Evolutionary conservation across 30 jellyfish, hydroid and myxozoan genomes (phyloP), one percentile per base, ranked within the genome.

Genomic region (Hydra vulgaris): DNA sequence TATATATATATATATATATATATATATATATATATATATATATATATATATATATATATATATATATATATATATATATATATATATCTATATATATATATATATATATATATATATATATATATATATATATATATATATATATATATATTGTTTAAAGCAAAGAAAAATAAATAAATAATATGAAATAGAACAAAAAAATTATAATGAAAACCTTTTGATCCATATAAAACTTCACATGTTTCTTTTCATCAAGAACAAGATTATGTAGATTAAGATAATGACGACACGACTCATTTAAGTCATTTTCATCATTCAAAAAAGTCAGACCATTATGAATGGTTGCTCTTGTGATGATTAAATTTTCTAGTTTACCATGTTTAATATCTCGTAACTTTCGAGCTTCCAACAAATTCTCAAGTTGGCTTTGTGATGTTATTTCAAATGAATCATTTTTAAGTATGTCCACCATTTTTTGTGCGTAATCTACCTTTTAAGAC

Each of bases 311-410:
- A 23, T 25, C 24, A 8, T 78, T 54, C 4, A 24, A 23, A 1
- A 7, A 20, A 22, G 27, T 5, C 15, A 69, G 12, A 20, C 27
- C 8, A 15, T 20, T 69, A 8, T 69, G 76, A 3, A 69, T 69
- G 15, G 76, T 87, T 88, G 53, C 95, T 69, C 74, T 82, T 75
- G 22, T 81, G 77, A 52, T 90, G 68, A 5, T 89, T 85, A 23
- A 12, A 40, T 5, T 40, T 40, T 40, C 61, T 3, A 40, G 61
- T 40, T 40, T 40, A 40, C 8, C 15, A 56, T 17, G 87, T 84
- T 67, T 40, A 12, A 12, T 3, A 40, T 40, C 61, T 40, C 61
- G 5, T 12, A 40, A 40, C 12, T 40, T 5, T 12, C 61, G 61
- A 12, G 61, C 61, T 40, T 40, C 61, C 12, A 12, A 40, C 12